Conservation (phyloP, 2,888 invertebrate species). For the Dromius quadrimaculatus region DNA sequence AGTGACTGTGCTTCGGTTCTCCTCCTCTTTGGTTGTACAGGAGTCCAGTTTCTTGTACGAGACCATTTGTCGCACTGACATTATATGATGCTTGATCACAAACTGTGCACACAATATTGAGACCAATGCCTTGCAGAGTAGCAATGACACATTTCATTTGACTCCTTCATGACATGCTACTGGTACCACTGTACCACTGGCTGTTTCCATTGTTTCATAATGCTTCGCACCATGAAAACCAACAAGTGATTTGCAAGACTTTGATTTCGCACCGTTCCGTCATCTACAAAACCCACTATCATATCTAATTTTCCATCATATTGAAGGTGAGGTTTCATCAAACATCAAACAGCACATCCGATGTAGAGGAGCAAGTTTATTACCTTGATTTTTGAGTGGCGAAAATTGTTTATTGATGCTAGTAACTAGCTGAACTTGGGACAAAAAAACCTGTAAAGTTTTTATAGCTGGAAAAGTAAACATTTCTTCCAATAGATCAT, state of each 20-base stretch:
- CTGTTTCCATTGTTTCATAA: too few relatives aligned
- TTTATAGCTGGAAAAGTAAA: neutral
- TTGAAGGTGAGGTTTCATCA: slow-evolving; percentile 43
- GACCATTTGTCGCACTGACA: neutral
- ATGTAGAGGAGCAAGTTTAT: neutral
- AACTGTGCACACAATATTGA: neutral
- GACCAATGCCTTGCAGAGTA: neutral
- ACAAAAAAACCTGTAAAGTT: neutral
- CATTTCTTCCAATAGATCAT: neutral
- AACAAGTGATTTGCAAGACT: neutral
- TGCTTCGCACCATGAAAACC: neutral
- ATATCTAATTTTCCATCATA: slow-evolving; percentile 39
- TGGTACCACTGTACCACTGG: neutral
- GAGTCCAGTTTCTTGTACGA: neutral
- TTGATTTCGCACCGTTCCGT: neutral
- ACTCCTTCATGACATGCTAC: neutral
- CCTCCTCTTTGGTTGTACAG: neutral
- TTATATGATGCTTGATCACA: slow-evolving; percentile 1
- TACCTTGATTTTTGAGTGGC: neutral
- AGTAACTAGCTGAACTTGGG: neutral
- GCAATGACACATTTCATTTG: neutral
- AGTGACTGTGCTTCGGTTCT: too few relatives aligned
- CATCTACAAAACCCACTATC: slow-evolving; percentile 41
- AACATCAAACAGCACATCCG: slow-evolving; percentile 39
- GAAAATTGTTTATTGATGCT: slow-evolving; percentile 2